Evolutionary conservation across 2,113 vertebrate genomes (phyloP), one percentile per base, ranked within the genome.

Genomic region (Colistium nudipinnis): DNA sequence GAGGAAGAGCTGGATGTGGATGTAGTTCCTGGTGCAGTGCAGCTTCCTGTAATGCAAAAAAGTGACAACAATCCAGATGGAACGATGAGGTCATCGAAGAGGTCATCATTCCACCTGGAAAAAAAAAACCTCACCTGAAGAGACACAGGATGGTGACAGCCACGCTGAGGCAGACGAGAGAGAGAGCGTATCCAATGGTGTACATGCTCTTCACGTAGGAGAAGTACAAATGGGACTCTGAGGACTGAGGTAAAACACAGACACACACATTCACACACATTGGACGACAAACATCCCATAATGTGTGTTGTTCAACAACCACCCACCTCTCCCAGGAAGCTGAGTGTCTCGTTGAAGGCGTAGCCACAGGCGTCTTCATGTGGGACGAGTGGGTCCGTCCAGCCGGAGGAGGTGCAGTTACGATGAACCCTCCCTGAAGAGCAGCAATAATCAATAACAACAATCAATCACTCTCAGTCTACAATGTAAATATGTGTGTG

Each of bases 1-100:
- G 13, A 91, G 73, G 25, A 98, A 99, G 65, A 99, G 94, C 80
- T 98, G 95, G 93, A 98, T 97, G 86, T 98, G 97, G 78, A 98
- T 97, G 79, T 95, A 95, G 89, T 98, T 99, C 74, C 97, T 94
- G 0, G 95, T 96, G 27, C 96, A 98, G 84, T 90, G 95, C 52
- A 99, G 95, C 72, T 95, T 95, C 85, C 97, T 98, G 59, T n/a
- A n/a, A n/a, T n/a, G n/a, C n/a, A n/a, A 20, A 30, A 31, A 57
- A 16, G 67, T 8, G n/a, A 44, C 6, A 28, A 59, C 7, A 25
- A n/a, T n/a, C n/a, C n/a, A n/a, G n/a, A n/a, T n/a, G n/a, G n/a
- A n/a, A n/a, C n/a, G n/a, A n/a, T n/a, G n/a, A n/a, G n/a, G n/a
- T n/a, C n/a, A n/a, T n/a, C n/a, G n/a, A n/a, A n/a, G n/a, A n/a